Base-by-base conservation (phyloP, 2,113 vertebrate species). In the Oryzias melastigma region DNA sequence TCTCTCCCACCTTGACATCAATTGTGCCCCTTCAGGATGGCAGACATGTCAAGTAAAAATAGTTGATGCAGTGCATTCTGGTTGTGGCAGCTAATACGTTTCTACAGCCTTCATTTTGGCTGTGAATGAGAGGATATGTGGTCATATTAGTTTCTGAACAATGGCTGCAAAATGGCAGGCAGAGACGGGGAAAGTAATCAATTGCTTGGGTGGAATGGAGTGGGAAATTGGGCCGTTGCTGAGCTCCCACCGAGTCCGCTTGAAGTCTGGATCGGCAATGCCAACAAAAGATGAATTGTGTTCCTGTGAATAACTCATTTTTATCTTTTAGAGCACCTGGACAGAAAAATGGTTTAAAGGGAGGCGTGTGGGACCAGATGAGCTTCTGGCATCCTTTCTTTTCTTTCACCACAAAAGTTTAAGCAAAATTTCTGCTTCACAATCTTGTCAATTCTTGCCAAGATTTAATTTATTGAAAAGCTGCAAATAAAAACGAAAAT, bases 251-350 rank as follows among this genome's bases (percentile, higher is more conserved):
- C 61, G 73, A 86, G 83, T 62, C 75, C 46, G 43, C 62, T 56
- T 63, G 76, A 60, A 81, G 52, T 71, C 48, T 56, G 61, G 77
- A 89, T 81, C 70, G 80, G 68, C 65, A 68, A 57, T 44, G 49
- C 76, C 55, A 72, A n/a, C 43, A 42, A 56, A 68, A 84, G 80
- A 89, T 77, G 66, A 71, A 88, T 88, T 68, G n/a, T 35, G 66
- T 52, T 48, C 19, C 68, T 47, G 53, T 63, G 69, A 86, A 88
- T 83, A 85, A 80, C 77, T 85, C 68, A 52, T 69, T 77, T 15
- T 47, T 4, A 14, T 74, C 74, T 78, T 62, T 62, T 71, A 75
- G 63, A 65, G 62, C 46, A 79, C 27, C 64, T 63, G 68, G 55
- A 62, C 56, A 59, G 74, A 75, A 71, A 64, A 73, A 75, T 58